A percentile compares a stretch with the other conserved stretches of the same genome.
phyloP scores from a whole-genome alignment of 2,797 vertebrate genomes.

The Rallus crepitans region DNA sequence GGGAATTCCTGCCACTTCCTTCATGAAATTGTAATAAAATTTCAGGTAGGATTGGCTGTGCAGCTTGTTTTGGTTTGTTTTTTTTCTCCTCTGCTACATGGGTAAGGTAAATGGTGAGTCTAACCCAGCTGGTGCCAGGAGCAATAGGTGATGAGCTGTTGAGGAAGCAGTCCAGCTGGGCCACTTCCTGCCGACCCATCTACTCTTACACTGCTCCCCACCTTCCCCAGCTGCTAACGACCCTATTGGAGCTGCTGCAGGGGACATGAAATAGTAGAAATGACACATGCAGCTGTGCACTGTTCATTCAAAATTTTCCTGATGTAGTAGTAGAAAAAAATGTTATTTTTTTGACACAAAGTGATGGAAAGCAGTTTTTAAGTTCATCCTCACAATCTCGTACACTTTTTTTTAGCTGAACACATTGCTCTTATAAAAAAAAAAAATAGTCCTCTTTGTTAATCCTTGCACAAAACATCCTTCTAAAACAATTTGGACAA shows the following conservation, averaged over 20 bases:
- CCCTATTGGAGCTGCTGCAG: neutral
- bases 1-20: neutral
- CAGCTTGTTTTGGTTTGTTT: neutral
- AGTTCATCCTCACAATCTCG: neutral
- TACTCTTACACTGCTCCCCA: neutral
- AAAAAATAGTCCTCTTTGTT: neutral
- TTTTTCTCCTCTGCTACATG: rapidly evolving
- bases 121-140: neutral
- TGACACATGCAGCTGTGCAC: neutral
- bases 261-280: neutral
- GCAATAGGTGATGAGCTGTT: neutral
- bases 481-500: neutral
- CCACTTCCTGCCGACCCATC: neutral
- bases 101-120: neutral
- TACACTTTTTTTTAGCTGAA: neutral
- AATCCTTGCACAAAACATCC: neutral
- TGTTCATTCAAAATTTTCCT: neutral
- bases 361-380: neutral
- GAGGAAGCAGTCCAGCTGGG: neutral
- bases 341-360: neutral
- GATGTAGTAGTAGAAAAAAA: neutral
- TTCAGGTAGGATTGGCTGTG: neutral
- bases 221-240: neutral
- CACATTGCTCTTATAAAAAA: neutral
- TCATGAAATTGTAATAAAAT: neutral